Evolutionary conservation across 2,113 vertebrate genomes (phyloP).

Genomic region (Syngnathus scovelli): DNA sequence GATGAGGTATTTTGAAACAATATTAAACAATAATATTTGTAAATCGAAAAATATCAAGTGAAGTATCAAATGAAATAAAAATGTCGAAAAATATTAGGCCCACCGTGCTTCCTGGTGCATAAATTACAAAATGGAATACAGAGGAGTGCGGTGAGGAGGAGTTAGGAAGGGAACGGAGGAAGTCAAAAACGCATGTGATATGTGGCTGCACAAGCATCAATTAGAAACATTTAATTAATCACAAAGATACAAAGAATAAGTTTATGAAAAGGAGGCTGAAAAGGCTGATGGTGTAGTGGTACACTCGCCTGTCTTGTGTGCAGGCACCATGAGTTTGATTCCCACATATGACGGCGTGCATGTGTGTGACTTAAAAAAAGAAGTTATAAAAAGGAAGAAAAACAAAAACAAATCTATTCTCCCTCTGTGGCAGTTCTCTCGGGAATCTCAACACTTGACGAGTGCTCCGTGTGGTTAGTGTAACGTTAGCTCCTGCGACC

Average conservation of each 20-base stretch:
- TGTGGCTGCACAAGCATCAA: not conserved
- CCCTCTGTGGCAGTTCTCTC: not conserved
- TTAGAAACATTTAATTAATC: not conserved
- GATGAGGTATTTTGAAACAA: not conserved
- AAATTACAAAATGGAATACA: not conserved
- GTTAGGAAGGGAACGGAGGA: not conserved
- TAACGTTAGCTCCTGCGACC: constrained; percentile 5
- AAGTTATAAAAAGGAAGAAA: no score
- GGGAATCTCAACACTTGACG: not conserved
- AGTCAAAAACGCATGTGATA: not conserved
- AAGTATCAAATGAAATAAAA: not conserved
- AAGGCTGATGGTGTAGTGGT: no score
- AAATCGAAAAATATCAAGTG: not conserved
- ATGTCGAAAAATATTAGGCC: not conserved
- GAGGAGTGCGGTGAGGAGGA: not conserved
- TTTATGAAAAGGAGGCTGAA: not conserved
- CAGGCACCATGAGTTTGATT: no score
- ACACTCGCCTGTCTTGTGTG: no score
- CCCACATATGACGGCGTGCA: no score
- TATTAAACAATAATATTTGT: not conserved
- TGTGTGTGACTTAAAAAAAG: no score
- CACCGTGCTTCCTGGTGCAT: not conserved
- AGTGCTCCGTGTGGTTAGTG: not conserved
- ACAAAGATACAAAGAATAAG: not conserved
- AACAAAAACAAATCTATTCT: not conserved